Evolutionary conservation across 1,140 invertebrate species (phyloP).

Genomic region (Sarcophaga bullata): DNA sequence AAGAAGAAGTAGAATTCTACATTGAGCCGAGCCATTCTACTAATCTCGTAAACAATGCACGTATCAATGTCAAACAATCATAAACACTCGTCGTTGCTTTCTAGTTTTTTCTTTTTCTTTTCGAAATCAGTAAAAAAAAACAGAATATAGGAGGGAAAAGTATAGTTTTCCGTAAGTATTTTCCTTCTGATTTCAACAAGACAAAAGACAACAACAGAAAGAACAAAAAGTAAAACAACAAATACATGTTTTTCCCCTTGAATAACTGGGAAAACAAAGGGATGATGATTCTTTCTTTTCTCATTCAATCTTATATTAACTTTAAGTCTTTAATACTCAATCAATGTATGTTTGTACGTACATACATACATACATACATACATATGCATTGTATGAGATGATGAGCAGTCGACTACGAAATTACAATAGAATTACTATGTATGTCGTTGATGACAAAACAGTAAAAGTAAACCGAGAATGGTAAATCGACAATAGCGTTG

Average conservation of each 20-base stretch:
- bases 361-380: background rate
- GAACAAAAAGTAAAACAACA: background rate
- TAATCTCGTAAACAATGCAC: background rate
- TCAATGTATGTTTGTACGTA: background rate
- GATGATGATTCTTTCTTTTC: background rate
- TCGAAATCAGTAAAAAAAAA: too few relatives aligned
- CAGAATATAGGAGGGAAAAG: too few relatives aligned
- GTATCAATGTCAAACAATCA: slow-evolving; percentile 23
- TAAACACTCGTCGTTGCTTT: background rate
- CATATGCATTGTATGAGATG: too few relatives aligned
- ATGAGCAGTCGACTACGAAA: background rate
- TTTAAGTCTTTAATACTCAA: background rate
- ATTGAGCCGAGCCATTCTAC: too few relatives aligned
- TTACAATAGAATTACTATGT: slow-evolving; percentile 8
- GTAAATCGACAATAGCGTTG: background rate
- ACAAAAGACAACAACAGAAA: too few relatives aligned
- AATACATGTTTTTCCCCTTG: background rate
- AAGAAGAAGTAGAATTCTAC: too few relatives aligned
- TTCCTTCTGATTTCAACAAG: too few relatives aligned
- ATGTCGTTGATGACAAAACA: background rate
- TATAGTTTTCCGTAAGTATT: too few relatives aligned
- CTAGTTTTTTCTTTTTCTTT: too few relatives aligned
- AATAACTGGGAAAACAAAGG: background rate
- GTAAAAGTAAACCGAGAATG: background rate
- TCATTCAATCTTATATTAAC: too few relatives aligned